These are phyloP conservation scores for Platysteira castanea DNA, from an alignment of 2,113 vertebrate genomes.

Conservation along the genomic window DNA sequence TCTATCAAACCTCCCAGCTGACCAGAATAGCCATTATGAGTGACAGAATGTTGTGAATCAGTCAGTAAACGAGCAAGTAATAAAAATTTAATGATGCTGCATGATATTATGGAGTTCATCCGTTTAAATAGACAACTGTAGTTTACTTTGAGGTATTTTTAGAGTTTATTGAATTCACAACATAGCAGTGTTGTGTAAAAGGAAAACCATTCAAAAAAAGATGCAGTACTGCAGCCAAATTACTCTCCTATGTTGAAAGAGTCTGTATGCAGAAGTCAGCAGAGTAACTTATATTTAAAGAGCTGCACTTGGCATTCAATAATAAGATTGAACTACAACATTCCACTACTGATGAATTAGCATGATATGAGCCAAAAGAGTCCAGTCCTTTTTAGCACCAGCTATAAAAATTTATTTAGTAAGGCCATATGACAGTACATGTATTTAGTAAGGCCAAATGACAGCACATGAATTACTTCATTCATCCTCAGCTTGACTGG, in stretches of 20 bases:
- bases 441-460: background rate
- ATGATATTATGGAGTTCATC: background rate
- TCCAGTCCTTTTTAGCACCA: background rate
- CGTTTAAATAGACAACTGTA: background rate
- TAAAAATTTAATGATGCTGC: background rate
- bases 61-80: background rate
- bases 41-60: conserved; percentile 10
- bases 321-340: background rate
- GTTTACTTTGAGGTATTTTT: conserved; percentile 25
- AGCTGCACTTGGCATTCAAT: background rate
- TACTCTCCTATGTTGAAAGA: background rate
- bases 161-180: background rate
- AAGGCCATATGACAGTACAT: background rate
- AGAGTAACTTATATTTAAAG: background rate
- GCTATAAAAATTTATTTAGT: conserved; percentile 11
- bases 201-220: background rate
- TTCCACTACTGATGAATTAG: background rate
- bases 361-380: background rate
- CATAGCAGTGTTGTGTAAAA: background rate
- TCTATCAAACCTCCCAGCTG: background rate
- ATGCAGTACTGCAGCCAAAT: conserved; percentile 5
- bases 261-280: background rate
- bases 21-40: background rate
- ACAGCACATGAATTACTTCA: background rate
- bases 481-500: background rate